phyloP scores from a whole-genome alignment of 1,140 invertebrate genomes.

The Anastrepha obliqua region DNA sequence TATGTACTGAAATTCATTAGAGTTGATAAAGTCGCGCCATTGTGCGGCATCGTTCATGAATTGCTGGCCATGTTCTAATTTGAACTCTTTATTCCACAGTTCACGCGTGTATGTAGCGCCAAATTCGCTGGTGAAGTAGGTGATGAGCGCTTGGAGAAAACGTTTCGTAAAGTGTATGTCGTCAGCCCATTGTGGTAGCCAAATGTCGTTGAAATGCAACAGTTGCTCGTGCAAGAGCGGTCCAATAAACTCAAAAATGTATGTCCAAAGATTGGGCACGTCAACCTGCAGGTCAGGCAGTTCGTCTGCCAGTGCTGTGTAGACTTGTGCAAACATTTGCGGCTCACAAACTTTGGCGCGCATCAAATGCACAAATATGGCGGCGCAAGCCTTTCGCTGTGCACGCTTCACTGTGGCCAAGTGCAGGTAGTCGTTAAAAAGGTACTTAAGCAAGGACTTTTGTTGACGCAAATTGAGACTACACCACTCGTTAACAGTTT shows the following conservation, averaged over 20 bases:
- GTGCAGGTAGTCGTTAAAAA: constrained; percentile 68
- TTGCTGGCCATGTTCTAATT: constrained; percentile 65
- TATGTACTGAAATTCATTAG: constrained; percentile 54
- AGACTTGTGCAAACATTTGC: constrained; percentile 61
- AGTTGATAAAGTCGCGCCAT: constrained; percentile 48
- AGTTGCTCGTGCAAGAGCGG: constrained; percentile 64
- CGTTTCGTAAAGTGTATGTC: constrained; percentile 60
- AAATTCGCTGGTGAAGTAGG: constrained; percentile 68
- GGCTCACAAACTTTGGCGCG: constrained; percentile 61
- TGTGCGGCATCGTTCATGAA: constrained; percentile 63
- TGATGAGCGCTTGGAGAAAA: constrained; percentile 68
- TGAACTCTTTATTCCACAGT: constrained; percentile 68
- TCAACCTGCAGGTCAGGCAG: constrained; percentile 67
- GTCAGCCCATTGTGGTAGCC: constrained; percentile 65
- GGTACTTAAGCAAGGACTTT: constrained; percentile 57
- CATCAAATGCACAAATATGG: constrained; percentile 64
- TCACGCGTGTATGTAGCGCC: constrained; percentile 66
- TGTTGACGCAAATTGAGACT: constrained; percentile 60
- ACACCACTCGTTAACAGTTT: constrained; percentile 63
- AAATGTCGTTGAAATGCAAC: constrained; percentile 65
- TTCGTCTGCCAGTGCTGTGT: constrained; percentile 63
- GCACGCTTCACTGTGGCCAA: constrained; percentile 59
- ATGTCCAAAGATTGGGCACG: constrained; percentile 69
- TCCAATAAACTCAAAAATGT: constrained; percentile 70
- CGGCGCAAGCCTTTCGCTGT: constrained; percentile 64